A percentile compares a stretch with the other conserved stretches of the same genome.
Conservation (phyloP, 2,113 vertebrate species). For the Naja naja region DNA sequence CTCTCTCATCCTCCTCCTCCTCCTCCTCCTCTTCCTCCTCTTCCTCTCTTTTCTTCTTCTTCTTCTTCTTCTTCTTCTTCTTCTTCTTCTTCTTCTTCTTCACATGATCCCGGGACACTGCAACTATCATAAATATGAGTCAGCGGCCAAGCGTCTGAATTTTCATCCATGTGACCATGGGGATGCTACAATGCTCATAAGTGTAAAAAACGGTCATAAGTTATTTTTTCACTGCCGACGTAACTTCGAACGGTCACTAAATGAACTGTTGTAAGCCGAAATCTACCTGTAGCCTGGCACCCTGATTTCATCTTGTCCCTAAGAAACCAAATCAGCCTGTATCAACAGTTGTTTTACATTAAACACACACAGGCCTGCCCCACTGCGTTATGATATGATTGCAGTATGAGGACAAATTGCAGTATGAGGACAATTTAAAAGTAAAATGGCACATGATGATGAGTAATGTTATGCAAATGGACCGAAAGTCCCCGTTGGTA, state of each 20-base stretch:
- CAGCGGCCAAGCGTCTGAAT: background rate
- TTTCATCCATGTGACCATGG: background rate
- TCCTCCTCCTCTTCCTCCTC: fast-evolving
- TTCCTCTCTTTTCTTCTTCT: background rate
- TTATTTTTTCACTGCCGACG: background rate
- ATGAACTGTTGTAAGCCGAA: background rate
- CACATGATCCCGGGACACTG: too few species aligned
- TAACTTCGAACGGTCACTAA: background rate
- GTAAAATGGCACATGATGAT: conserved; percentile 15
- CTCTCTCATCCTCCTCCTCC: too few species aligned
- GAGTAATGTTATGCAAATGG: conserved; percentile 18
- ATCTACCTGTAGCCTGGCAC: background rate
- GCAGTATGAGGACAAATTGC: background rate
- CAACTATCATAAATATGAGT: background rate
- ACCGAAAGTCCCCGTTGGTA: conserved; percentile 25
- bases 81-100: background rate
- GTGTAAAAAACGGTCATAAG: background rate
- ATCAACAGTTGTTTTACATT: conserved; percentile 6
- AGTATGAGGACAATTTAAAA: too few species aligned
- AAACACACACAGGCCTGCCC: background rate
- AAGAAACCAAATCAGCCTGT: background rate
- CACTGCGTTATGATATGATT: background rate
- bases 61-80: too few species aligned
- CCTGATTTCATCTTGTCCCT: conserved; percentile 22
- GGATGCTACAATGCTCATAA: too few species aligned